Percentiles rank a stretch among this genome's conserved stretches.
These are phyloP conservation scores for Drosophila dunni DNA, from an alignment of 1,140 invertebrate genomes.

Conservation along the genomic window DNA sequence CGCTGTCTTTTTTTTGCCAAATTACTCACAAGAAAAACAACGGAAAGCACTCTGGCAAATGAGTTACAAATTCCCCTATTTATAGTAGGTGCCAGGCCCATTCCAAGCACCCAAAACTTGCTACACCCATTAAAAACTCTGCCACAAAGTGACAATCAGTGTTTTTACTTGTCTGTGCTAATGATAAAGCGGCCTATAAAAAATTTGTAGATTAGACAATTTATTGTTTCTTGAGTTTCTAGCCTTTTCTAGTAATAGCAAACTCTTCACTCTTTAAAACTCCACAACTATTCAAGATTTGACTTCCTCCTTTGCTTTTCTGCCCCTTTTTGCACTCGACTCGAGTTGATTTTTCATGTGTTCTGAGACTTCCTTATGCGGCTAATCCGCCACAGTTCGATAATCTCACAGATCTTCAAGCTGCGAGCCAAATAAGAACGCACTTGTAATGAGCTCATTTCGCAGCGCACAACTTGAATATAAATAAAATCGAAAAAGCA, in stretches of 20 bases:
- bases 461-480: conserved; percentile 6
- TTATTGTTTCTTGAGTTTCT: no score
- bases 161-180: conserved; percentile 13
- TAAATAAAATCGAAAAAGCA: conserved; percentile 12
- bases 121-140: conserved; percentile 1
- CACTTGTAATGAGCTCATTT: conserved; percentile 53
- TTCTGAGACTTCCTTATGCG: conserved; percentile 30
- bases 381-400: conserved; percentile 30
- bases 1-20: conserved; percentile 43
- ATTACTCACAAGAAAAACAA: conserved; percentile 62
- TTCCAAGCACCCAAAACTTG: neutral
- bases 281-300: neutral
- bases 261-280: neutral
- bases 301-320: neutral
- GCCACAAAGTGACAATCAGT: conserved; percentile 47
- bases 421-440: conserved; percentile 23
- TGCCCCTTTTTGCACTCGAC: conserved; percentile 5
- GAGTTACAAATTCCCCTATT: conserved; percentile 46
- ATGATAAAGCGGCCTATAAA: conserved; percentile 39
- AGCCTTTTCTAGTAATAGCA: no score
- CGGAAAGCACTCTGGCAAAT: conserved; percentile 79
- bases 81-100: conserved; percentile 1
- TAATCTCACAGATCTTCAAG: conserved; percentile 26
- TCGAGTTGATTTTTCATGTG: conserved; percentile 26
- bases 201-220: conserved; percentile 18